Evolutionary conservation across 2,888 invertebrate genomes (phyloP), one percentile per base, ranked within the genome.

Genomic region (Julus scanicus): DNA sequence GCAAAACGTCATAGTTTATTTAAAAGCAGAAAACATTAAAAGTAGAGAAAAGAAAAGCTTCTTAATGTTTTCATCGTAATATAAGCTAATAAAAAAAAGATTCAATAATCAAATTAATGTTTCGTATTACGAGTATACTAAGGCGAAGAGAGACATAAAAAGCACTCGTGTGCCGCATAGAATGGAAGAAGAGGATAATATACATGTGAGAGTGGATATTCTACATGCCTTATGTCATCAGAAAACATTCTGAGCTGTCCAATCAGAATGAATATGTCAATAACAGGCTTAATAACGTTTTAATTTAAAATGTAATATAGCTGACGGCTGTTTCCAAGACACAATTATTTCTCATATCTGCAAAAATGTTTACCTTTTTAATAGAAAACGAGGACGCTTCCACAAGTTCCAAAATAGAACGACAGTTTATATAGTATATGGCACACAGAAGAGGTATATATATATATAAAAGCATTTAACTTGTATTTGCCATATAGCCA

Each of bases 221-320:
- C 49, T 49, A 49, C 13, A 20, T 63, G 63, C 63, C 84, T 44
- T 86, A 87, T 87, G 71, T 71, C 87, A 71, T 71, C 87, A 86
- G 37, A 44, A 87, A 87, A 87, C 29, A 39, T 39, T 87, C 29
- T 57, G 63, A 57, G 63, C 63, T 49, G 87, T 87, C 87, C 87
- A 87, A 87, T 87, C 87, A 87, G 63, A 87, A 87, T 57, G 87
- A 63, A 87, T 83, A 87, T 87, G 87, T 87, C 87, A 87, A 87
- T 87, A 87, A 49, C 87, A 83, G 80, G 37, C 87, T 87, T 87
- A 87, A 87, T 87, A 87, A 87, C 87, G 83, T 87, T 87, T 83
- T 87, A 87, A 87, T 87, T 87, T 87, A 87, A 87, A 87, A 87
- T 83, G 87, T 87, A 87, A 87, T 87, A 87, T 83, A 53, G 87